A percentile compares a stretch with the other conserved stretches of the same genome.
These are phyloP conservation scores for Carlito syrichta DNA, from an alignment of 2,113 vertebrate species.

Conservation along the genomic window DNA sequence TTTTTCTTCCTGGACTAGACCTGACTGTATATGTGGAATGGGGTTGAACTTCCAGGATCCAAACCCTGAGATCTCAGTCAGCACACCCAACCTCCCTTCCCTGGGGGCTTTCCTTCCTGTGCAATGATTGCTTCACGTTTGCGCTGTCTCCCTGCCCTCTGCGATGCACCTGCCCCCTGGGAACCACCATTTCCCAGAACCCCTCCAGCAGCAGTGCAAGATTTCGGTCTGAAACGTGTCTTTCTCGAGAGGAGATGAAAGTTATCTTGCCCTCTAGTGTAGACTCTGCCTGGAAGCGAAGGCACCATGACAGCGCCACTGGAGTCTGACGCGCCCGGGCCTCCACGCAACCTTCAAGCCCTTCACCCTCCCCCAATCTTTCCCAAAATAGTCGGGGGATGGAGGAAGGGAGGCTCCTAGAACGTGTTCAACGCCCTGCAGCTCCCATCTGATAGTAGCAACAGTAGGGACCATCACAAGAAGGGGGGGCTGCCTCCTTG, in stretches of 20 bases:
- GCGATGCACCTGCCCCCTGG: not conserved
- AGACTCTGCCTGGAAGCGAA: constrained; percentile 32
- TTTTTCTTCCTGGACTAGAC: not conserved
- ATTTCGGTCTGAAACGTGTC: not conserved
- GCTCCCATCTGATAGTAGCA: constrained; percentile 40
- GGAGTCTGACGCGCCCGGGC: not conserved
- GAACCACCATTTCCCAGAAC: constrained; percentile 48
- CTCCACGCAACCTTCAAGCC: not conserved
- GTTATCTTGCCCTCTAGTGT: constrained; percentile 61
- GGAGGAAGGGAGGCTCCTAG: constrained; percentile 63
- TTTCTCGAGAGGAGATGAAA: constrained; percentile 42
- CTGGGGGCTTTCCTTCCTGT: not conserved
- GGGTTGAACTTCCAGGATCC: not conserved
- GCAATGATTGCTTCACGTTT: not conserved
- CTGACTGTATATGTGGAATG: not conserved
- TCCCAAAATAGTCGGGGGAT: constrained; percentile 57
- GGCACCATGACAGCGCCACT: not conserved
- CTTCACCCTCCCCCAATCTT: not conserved
- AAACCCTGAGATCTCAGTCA: not conserved
- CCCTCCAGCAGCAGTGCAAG: not conserved
- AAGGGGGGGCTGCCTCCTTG: not conserved
- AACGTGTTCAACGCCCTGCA: not conserved
- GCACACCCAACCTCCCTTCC: not conserved
- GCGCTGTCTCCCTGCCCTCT: not conserved
- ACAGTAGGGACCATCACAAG: not conserved